Conservation (phyloP, 2,888 invertebrate species). For the Microctonus aethiopoides region DNA sequence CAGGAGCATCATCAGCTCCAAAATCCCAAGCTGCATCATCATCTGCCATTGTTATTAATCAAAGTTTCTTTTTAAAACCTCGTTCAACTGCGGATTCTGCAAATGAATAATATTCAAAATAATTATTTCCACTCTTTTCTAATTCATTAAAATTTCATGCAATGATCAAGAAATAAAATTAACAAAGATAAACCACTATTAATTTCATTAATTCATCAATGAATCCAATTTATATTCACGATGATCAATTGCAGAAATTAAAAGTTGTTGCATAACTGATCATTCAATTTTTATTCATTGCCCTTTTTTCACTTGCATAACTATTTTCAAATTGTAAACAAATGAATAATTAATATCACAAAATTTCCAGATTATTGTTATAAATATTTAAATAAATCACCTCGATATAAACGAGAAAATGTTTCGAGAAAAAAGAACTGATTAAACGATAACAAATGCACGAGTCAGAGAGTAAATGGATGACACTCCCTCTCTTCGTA, state of each 20-base stretch:
- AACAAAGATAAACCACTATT: not conserved
- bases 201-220: not conserved
- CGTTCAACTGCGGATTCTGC: not conserved
- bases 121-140: not conserved
- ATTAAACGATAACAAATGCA: conserved; percentile 1
- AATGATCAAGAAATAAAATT: not conserved
- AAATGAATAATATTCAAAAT: too few relatives aligned
- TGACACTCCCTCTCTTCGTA: not conserved
- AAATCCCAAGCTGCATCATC: conserved; percentile 43
- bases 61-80: not conserved
- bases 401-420: not conserved
- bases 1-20: conserved; percentile 56
- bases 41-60: conserved; percentile 34
- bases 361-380: too few relatives aligned
- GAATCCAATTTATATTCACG: not conserved
- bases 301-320: too few relatives aligned
- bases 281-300: not conserved
- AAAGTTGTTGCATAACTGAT: not conserved
- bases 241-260: too few relatives aligned
- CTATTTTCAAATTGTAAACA: too few relatives aligned
- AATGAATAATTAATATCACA: too few relatives aligned
- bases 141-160: not conserved
- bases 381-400: too few relatives aligned
- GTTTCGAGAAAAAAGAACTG: not conserved
- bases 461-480: not conserved